phyloP scores from a whole-genome alignment of 2,797 vertebrate genomes.

The Pogoniulus pusillus region DNA sequence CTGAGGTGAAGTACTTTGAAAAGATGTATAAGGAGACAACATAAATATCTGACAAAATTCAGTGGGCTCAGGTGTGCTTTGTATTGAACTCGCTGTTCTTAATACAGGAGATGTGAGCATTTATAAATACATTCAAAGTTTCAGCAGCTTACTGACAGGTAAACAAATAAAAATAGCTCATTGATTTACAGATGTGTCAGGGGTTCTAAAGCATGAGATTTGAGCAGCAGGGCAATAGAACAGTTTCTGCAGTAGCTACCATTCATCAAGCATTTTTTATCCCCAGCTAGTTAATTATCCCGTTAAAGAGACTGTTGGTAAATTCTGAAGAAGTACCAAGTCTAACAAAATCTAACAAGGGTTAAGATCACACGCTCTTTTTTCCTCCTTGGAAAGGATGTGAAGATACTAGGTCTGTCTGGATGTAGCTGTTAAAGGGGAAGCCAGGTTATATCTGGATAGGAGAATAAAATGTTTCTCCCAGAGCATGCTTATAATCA shows the following conservation, averaged over 20 bases:
- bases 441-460: not conserved
- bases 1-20: conserved; percentile 31
- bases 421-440: too few species aligned
- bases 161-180: conserved; percentile 62
- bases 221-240: not conserved
- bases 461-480: not conserved
- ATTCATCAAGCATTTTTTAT: not conserved
- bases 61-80: conserved; percentile 60
- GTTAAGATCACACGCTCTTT: not conserved
- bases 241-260: not conserved
- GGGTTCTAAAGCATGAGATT: conserved; percentile 3
- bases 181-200: not conserved
- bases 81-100: not conserved
- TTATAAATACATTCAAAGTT: conserved; percentile 30
- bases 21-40: conserved; percentile 35
- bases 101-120: conserved; percentile 10
- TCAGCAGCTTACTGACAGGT: not conserved
- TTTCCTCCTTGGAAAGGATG: not conserved
- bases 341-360: not conserved
- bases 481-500: not conserved
- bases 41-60: conserved; percentile 41
- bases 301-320: not conserved
- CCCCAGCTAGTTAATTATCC: not conserved
- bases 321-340: not conserved
- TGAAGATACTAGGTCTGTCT: not conserved